Evolutionary conservation across 2,113 vertebrate species (phyloP), one percentile per base, ranked within the genome.

Genomic region (Crypturellus undulatus): DNA sequence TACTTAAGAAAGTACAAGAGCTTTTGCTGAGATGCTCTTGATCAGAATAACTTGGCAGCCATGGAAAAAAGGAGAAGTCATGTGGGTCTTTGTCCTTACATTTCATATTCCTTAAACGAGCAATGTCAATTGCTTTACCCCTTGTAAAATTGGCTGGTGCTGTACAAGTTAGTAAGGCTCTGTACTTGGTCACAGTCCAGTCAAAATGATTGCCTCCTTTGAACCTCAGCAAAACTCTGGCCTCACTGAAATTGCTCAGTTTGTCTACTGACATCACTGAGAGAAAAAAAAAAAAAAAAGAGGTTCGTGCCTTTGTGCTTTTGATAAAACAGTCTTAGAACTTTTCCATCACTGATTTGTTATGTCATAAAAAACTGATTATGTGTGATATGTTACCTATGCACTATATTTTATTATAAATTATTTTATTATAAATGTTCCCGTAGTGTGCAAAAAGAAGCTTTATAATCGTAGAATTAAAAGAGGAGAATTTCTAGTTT

Each of bases 91-190:
- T 91, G 59, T 43, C n/a, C 42, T 85, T 54, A 79, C 54, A 52
- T 71, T 69, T 93, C 62, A 51, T 82, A 65, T 89, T 84, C 54
- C 76, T 91, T 83, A 77, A 96, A 94, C 67, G 38, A 22, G 7
- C 67, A 63, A 83, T 96, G 82, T 85, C 84, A 93, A 85, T 87
- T 94, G 54, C 67, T 94, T 94, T 91, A 73, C 49, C 38, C 75
- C 30, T 87, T 89, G 42, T 87, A 77, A 92, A 94, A 85, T 14
- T 90, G 79, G 24, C 59, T 85, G 71, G 49, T 89, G 81, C 51
- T 43, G 21, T 73, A 58, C 12, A 45, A 77, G 49, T 91, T 89
- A 83, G 83, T 32, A 70, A 79, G 26, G 51, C 56, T 79, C 47
- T 81, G 75, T 58, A 65, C 24, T 52, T 62, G 68, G 64, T 88